Base-by-base conservation (phyloP, 2,888 invertebrate species). In the Hemaris fuciformis region DNA sequence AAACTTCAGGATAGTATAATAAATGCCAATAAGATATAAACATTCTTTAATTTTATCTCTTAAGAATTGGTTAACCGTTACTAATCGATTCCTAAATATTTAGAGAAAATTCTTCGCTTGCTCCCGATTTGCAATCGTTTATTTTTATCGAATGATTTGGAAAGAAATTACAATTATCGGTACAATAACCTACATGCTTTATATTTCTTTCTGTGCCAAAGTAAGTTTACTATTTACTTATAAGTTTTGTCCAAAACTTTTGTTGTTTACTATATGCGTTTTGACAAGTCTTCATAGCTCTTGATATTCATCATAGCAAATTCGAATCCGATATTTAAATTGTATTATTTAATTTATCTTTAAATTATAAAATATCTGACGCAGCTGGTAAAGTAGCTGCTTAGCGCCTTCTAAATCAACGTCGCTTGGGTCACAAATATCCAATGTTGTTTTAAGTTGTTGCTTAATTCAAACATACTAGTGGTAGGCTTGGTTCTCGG, bases 381-480 rank as follows among this genome's bases (percentile, higher is more conserved):
- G 18, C 10, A 53, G 31, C 27, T 53, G 5, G 23, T 45, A 46
- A 53, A 18, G 27, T 53, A 18, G 18, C 18, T 15, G n/a, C n/a
- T 38, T 4, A n/a, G 27, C 27, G 27, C 53, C 53, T 53, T 31
- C 27, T 18, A 53, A 18, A 27, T 5, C 31, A 31, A 15, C 48
- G 8, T 53, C 15, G 27, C 18, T 15, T 4, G 53, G 25, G 27
- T 53, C 53, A 53, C 53, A 10, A 53, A 53, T 53, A 53, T 31
- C 27, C 27, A 53, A 53, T 53, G 53, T 48, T 48, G 48, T 53
- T 27, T 48, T 53, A 53, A 53, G 18, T 27, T 10, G 62, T 67
- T 70, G 65, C 69, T 61, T 66, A 66, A 68, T 64, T 68, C 38
- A 61, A 63, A 64, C 64, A 72, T 66, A 68, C 69, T 62, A 64